Evolutionary conservation across 2,797 vertebrate species (phyloP).

Genomic region (Peromyscus melanophrys): DNA sequence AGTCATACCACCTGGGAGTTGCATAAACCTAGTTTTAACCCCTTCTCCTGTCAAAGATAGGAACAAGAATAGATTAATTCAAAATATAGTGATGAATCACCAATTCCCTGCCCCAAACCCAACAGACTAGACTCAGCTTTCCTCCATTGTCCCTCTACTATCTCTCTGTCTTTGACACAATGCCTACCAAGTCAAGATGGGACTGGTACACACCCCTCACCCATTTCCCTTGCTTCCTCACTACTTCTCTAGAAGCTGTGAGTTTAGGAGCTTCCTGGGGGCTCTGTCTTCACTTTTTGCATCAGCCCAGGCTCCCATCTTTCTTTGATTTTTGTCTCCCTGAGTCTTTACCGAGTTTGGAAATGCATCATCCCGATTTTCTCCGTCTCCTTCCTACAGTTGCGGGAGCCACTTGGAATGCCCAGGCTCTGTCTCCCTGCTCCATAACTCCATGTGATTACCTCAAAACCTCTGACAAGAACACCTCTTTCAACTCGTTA

Average conservation of each 20-base stretch:
- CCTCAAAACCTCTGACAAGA: constrained; percentile 77
- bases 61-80: not conserved
- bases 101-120: not conserved
- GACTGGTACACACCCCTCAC: constrained; percentile 30
- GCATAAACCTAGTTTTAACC: not conserved
- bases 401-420: not conserved
- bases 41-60: not conserved
- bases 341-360: constrained; percentile 67
- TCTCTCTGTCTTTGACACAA: not conserved
- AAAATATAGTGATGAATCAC: not conserved
- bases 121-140: fast-evolving
- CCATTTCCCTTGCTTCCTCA: constrained; percentile 16
- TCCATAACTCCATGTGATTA: constrained; percentile 79
- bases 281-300: constrained; percentile 70
- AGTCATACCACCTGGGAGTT: not conserved
- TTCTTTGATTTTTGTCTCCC: constrained; percentile 70
- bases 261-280: constrained; percentile 13
- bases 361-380: constrained; percentile 16
- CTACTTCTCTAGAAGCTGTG: not conserved
- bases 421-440: constrained; percentile 49
- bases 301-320: constrained; percentile 55
- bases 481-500: constrained; percentile 81
- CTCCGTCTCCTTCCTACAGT: constrained; percentile 53
- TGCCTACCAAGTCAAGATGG: constrained; percentile 68
- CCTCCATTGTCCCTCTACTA: not conserved